Evolutionary conservation across 1,140 invertebrate genomes (phyloP).

Genomic region (Eueides isabella): DNA sequence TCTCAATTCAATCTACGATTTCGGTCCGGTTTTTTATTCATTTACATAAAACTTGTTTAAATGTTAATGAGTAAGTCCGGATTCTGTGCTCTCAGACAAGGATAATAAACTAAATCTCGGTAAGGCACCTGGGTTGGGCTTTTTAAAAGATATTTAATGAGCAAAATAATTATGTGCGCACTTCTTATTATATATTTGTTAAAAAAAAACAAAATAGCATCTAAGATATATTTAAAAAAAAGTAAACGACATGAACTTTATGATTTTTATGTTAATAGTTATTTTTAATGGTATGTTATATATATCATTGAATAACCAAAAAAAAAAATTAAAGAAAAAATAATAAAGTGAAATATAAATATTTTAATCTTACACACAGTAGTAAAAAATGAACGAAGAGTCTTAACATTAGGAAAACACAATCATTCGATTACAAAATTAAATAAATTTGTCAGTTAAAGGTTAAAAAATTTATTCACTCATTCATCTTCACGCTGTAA

Average conservation of each 20-base stretch:
- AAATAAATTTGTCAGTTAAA: no score
- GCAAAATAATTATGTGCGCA: constrained; percentile 12
- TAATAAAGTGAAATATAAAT: no score
- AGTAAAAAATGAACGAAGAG: no score
- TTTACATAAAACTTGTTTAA: constrained; percentile 78
- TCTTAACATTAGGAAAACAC: no score
- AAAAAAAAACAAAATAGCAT: background rate
- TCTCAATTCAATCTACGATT: constrained; percentile 33
- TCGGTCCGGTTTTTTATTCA: constrained; percentile 43
- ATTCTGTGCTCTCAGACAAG: constrained; percentile 63
- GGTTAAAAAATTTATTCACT: no score
- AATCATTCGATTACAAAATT: no score
- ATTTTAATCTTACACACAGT: no score
- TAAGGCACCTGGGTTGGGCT: constrained; percentile 37
- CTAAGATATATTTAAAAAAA: background rate
- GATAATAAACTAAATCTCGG: constrained; percentile 41
- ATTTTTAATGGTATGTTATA: no score
- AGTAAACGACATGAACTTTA: background rate
- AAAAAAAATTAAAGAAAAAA: no score
- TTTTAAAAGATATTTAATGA: constrained; percentile 44
- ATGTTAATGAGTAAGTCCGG: constrained; percentile 69
- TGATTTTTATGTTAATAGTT: background rate
- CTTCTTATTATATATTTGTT: constrained; percentile 6
- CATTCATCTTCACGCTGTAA: no score
- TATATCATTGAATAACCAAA: no score